Conservation (phyloP, 2,113 vertebrate species). For the Limnothrissa miodon region DNA sequence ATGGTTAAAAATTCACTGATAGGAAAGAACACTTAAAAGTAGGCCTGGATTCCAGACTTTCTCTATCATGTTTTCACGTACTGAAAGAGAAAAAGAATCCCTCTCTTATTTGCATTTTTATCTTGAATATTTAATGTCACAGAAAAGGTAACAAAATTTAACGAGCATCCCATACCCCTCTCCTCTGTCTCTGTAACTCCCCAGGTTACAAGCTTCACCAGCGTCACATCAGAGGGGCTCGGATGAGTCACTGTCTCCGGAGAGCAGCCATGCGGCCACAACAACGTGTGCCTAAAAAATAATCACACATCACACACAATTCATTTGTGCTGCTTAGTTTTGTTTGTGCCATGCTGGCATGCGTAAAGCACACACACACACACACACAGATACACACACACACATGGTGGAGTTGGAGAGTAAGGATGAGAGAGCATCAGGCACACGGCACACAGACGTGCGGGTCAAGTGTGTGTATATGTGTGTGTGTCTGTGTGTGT, state of each 20-base stretch:
- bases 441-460: conserved; percentile 17
- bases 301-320: not conserved
- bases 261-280: conserved; percentile 35
- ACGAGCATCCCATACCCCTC: conserved; percentile 31
- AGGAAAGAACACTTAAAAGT: not conserved
- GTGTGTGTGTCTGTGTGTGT: not conserved
- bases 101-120: not conserved
- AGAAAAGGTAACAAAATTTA: conserved; percentile 34
- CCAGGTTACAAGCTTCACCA: not conserved
- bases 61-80: not conserved
- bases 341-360: not conserved
- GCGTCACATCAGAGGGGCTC: not conserved
- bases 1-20: not conserved
- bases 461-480: conserved; percentile 16
- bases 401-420: not conserved
- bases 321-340: conserved; percentile 10
- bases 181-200: not conserved
- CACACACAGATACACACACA: too few relatives aligned
- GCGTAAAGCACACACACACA: conserved; percentile 11
- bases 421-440: not conserved
- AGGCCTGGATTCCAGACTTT: not conserved
- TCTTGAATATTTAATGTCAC: conserved; percentile 41
- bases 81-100: not conserved
- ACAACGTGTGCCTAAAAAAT: not conserved
- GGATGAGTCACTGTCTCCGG: not conserved